Base-by-base conservation (phyloP, 2,797 vertebrate species). In the Lepus oiostolus region DNA sequence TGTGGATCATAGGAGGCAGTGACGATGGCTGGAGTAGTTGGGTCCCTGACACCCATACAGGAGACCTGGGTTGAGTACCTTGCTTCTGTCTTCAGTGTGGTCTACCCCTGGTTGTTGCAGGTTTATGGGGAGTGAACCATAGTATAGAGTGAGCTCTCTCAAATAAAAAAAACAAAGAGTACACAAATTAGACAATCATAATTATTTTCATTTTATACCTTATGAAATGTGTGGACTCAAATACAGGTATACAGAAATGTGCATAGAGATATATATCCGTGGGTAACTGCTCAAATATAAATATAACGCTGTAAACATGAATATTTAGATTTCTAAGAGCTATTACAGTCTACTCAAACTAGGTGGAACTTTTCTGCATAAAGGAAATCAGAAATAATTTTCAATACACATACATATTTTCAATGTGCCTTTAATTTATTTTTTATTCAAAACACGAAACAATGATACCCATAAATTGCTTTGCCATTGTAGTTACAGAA, bases 371-470 rank as follows among this genome's bases (percentile, higher is more conserved):
- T 74, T 72, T 88, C 75, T 35, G 5, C 21, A 26, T 42, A 79
- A 76, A 85, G n/a, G 47, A 75, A 95, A 80, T 12, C 16, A 70
- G 16, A 26, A 58, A 79, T 47, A 52, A 70, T 14, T 10, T n/a
- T n/a, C 11, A 79, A 60, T 65, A 26, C 7, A 91, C 72, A 83
- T 50, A 10, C 0, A 70, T 11, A 7, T 12, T 90, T 93, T 54
- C 35, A 38, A 19, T 52, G 38, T 9, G 22, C 3, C 42, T 63
- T 52, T 19, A 58, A 8, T 16, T 91, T 81, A 9, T 21, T 80
- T 93, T 70, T 26, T 42, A 72, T 76, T 94, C 14, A 79, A 85
- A 94, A 68, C 13, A 90, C 2, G 30, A 85, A 42, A 7, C 7
- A 60, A 58, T 65, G n/a, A 28, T 38, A 26, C 72, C 9, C 30